Percentiles rank a stretch among this genome's conserved stretches.
phyloP scores from a whole-genome alignment of 2,113 vertebrate species.

The Mandrillus leucophaeus region DNA sequence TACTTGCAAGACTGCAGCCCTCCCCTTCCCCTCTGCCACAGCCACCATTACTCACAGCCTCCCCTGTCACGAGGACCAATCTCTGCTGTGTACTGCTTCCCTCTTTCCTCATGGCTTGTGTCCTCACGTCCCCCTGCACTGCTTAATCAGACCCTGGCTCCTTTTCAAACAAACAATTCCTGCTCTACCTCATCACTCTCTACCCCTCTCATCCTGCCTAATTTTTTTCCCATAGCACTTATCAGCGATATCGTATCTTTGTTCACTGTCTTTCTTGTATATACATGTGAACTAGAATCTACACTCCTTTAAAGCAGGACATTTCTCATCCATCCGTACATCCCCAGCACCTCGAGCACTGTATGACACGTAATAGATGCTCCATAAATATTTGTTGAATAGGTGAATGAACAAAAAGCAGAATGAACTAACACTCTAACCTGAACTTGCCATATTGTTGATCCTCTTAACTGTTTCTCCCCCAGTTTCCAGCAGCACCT shows the following conservation, averaged over 20 bases:
- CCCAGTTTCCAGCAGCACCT: not conserved
- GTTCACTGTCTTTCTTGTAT: not conserved
- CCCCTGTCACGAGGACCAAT: not conserved
- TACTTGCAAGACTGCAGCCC: not conserved
- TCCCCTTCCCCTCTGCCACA: too few relatives aligned
- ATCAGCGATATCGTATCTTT: not conserved
- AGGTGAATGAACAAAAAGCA: not conserved
- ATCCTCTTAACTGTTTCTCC: not conserved
- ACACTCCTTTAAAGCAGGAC: not conserved
- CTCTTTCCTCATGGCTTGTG: not conserved
- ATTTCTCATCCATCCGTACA: not conserved
- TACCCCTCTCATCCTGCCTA: not conserved
- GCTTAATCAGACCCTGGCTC: not conserved
- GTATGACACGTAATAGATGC: too few relatives aligned
- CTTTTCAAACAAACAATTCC: not conserved
- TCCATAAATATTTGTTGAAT: not conserved
- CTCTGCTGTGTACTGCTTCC: accelerated
- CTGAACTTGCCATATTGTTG: not conserved
- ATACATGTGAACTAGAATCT: not conserved
- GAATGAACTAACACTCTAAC: not conserved
- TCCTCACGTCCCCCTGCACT: not conserved
- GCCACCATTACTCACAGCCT: too few relatives aligned
- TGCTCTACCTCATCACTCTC: not conserved
- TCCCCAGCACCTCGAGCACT: not conserved
- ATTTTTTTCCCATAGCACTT: not conserved